Evolutionary conservation across 2,888 invertebrate genomes (phyloP).

Genomic region (Branchellion lobata): DNA sequence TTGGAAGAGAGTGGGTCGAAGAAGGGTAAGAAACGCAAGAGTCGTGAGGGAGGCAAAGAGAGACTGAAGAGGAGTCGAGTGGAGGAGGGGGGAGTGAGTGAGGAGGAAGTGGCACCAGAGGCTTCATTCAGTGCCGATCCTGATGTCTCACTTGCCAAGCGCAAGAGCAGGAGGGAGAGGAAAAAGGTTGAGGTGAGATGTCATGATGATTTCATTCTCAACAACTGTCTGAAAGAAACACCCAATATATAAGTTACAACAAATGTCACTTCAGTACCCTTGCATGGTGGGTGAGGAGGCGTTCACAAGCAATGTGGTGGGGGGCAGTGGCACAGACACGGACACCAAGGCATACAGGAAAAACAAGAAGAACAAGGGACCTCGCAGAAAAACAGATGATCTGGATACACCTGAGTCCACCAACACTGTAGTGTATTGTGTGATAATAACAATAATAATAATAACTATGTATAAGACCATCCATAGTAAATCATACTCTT

Average conservation of each 20-base stretch:
- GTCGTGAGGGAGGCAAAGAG: not conserved
- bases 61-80: not conserved
- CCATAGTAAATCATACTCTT: too few species aligned
- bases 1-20: not conserved
- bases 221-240: not conserved
- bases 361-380: constrained; percentile 8
- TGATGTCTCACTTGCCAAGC: not conserved
- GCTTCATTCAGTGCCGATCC: not conserved
- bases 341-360: constrained; percentile 1
- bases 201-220: not conserved
- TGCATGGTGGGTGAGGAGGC: constrained; percentile 8
- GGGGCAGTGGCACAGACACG: not conserved
- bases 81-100: constrained; percentile 8
- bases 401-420: constrained; percentile 4
- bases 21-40: not conserved
- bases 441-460: too few species aligned
- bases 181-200: not conserved
- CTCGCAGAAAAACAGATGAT: constrained; percentile 19
- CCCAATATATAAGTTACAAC: not conserved
- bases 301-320: not conserved
- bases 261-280: not conserved
- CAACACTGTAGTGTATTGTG: not conserved
- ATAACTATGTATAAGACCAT: too few species aligned
- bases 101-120: not conserved
- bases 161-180: not conserved